A percentile compares a stretch with the other conserved stretches of the same genome.
Conservation (phyloP, 2,797 vertebrate species). For the Thunnus albacares region DNA sequence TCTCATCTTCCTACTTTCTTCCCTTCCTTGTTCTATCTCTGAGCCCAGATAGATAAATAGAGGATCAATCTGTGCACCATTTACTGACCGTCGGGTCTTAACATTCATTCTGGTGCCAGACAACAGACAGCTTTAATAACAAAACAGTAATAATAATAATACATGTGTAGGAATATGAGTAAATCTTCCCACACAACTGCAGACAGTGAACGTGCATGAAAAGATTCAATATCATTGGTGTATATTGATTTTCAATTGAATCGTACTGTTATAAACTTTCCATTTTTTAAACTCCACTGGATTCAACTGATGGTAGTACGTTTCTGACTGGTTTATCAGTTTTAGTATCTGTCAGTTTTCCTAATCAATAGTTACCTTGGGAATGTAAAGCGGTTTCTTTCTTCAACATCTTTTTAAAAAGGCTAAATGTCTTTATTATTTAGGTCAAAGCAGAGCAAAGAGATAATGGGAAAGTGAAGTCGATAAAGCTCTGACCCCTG, state of each 20-base stretch:
- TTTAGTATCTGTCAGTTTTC: no score
- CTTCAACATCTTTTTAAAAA: no score
- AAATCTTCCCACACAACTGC: constrained; percentile 91
- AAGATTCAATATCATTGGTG: neutral
- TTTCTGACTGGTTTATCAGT: no score
- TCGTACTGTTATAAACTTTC: no score
- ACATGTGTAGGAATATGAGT: constrained; percentile 90
- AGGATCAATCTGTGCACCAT: constrained; percentile 92
- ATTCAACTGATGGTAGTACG: no score
- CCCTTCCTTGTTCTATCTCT: neutral
- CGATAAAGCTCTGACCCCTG: no score
- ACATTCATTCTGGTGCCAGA: constrained; percentile 89
- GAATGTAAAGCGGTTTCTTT: no score
- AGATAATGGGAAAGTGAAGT: no score
- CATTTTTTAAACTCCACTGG: no score
- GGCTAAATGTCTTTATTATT: no score
- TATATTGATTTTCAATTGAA: neutral
- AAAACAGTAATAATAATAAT: constrained; percentile 89
- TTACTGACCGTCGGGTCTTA: constrained; percentile 90
- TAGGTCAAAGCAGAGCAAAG: no score
- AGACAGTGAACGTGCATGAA: constrained; percentile 65
- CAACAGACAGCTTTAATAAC: constrained; percentile 94
- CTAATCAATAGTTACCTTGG: no score
- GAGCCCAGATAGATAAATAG: constrained; percentile 73
- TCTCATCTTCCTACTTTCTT: neutral